Evolutionary conservation across 2,113 vertebrate species (phyloP).

Genomic region (Strix uralensis): DNA sequence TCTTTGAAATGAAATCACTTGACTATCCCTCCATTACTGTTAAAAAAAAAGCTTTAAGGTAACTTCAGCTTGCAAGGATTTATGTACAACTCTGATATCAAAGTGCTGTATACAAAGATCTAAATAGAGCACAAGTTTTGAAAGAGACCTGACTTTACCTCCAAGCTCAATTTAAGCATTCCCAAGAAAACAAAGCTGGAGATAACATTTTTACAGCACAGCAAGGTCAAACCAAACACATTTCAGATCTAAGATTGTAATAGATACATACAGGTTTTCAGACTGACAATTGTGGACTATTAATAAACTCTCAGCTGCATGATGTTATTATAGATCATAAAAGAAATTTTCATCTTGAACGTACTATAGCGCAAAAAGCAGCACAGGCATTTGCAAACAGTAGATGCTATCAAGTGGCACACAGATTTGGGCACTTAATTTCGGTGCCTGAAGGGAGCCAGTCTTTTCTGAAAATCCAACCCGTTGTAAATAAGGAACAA

Average conservation of each 20-base stretch:
- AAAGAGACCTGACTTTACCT: background rate
- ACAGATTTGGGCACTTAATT: background rate
- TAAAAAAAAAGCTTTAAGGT: background rate
- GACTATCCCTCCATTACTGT: background rate
- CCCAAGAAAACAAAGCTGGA: background rate
- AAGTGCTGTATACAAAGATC: background rate
- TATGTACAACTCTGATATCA: background rate
- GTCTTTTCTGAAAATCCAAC: background rate
- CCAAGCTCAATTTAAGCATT: background rate
- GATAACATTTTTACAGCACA: background rate
- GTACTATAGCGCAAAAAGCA: background rate
- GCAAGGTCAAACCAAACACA: background rate
- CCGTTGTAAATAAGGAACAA: background rate
- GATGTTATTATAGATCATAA: conserved; percentile 17
- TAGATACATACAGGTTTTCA: conserved; percentile 28
- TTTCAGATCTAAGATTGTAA: background rate
- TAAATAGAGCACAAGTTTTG: background rate
- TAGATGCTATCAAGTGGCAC: background rate
- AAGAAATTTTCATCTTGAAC: conserved; percentile 19
- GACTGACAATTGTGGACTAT: conserved; percentile 36
- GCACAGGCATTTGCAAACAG: conserved; percentile 1
- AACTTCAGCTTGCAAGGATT: background rate
- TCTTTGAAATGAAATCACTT: background rate
- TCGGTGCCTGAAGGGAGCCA: background rate
- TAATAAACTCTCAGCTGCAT: conserved; percentile 46